Base-by-base conservation (phyloP, 2,797 vertebrate species). In the Gambelia wislizenii region DNA sequence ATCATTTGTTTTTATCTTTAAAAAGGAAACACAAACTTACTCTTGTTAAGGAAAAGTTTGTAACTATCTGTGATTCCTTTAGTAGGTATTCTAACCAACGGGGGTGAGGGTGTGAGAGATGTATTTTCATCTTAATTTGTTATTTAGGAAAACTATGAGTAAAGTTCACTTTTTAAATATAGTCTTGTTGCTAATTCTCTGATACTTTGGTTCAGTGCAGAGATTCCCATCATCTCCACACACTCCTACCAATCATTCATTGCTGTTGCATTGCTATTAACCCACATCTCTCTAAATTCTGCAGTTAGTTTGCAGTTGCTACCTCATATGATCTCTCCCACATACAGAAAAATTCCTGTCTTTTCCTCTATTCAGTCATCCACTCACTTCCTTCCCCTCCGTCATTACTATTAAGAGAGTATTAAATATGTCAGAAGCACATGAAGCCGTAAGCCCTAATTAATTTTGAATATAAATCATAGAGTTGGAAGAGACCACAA, bases 1-100 rank as follows among this genome's bases (percentile, higher is more conserved):
- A 84, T 80, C 61, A 79, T 91, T 89, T 74, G 44, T 44, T 70
- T 49, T 90, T 86, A 33, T 14, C 64, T 75, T 70, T 44, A 91
- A 87, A 56, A 75, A 76, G 83, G 10, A 83, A 81, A 83, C 39
- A 16, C 39, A 64, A 56, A 42, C 25, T 70, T 52, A 72, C 10
- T 44, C 77, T 27, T 52, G 74, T 85, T 85, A 36, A 52, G 16
- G 61, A 78, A 30, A 25, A n/a, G 1, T 83, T 13, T 91, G 89
- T 61, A 70, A 81, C 52, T 75, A 0, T 67, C 7, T 12, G 25
- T 3, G 44, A 44, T 54, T 44, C 25, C 13, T 44, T 80, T 0
- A 52, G 16, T 44, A 9, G 44, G 13, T 39, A 6, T 36, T 33
- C 44, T 84, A 78, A 42, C 0, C 6, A 54, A 22, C 42, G 14